Evolutionary conservation across 2,113 vertebrate species (phyloP), one percentile per base, ranked within the genome.

Genomic region (Sinocyclocheilus anshuiensis): DNA sequence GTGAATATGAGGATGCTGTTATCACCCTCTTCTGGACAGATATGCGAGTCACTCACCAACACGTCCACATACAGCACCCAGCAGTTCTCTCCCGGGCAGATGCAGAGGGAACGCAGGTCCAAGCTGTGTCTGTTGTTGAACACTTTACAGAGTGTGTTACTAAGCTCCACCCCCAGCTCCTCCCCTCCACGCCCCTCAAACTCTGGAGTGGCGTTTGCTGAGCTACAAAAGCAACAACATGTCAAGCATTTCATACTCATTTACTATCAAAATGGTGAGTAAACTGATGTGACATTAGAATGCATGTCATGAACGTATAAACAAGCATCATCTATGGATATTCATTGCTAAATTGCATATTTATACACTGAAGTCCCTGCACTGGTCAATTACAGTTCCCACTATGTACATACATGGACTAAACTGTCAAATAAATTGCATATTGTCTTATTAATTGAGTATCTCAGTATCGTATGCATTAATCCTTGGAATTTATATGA

Each of bases 21-120:
- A 36, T 7, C 39, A 39, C 4, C 0, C 16, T 42, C 22, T 22
- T 74, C 55, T 2, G 18, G 39, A 42, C 13, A 9, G 18, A 42
- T 72, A 11, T 36, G 26, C 1, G 15, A 74, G 6, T 79, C 48
- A 92, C 97, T 94, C 89, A 99, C 98, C 96, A 99, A 90, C n/a
- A 99, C 97, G 12, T 99, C 98, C 55, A 99, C 96, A 1, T 98
- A 99, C 42, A 99, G 96, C n/a, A 97, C 88, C 98, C 98, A 99
- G 93, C 98, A 99, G 91, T 99, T 97, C 55, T 99, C 97, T 86
- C 95, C 94, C 6, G 96, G 92, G 83, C 95, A 95, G 85, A 99
- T 96, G 59, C 96, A 97, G 67, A 99, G 96, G 0, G 94, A 92
- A 78, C 92, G 92, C 90, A 97, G 90, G 88, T 98, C 95, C 3